Evolutionary conservation across 1,140 invertebrate species (phyloP).

Genomic region (Spodoptera frugiperda): DNA sequence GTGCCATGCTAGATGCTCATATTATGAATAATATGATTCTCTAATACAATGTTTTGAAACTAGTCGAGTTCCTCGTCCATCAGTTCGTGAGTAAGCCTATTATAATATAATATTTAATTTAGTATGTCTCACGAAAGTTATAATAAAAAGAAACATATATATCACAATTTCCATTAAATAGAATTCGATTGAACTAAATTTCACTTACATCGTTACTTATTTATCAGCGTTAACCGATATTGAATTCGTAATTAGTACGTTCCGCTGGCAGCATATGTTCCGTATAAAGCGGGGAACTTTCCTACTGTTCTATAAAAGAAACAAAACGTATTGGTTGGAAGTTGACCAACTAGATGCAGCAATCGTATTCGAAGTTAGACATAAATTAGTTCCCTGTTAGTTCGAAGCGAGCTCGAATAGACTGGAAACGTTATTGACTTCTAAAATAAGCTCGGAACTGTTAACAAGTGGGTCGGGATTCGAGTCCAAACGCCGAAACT

Average conservation of each 20-base stretch:
- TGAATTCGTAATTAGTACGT: slow-evolving; percentile 23
- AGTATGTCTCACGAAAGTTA: too few relatives aligned
- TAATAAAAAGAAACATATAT: too few relatives aligned
- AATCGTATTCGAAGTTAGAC: slow-evolving; percentile 50
- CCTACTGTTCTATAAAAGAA: slow-evolving; percentile 5
- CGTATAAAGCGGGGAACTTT: neutral
- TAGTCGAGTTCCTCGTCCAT: too few relatives aligned
- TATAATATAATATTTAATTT: too few relatives aligned
- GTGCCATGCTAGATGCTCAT: too few relatives aligned
- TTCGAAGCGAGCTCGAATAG: slow-evolving; percentile 38
- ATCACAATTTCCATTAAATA: slow-evolving; percentile 4
- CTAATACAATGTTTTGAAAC: too few relatives aligned
- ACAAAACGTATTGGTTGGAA: slow-evolving; percentile 6
- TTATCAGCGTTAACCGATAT: neutral
- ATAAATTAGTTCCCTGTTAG: slow-evolving; percentile 58
- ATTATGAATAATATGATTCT: too few relatives aligned
- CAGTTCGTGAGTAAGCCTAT: too few relatives aligned
- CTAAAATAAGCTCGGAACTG: slow-evolving; percentile 51
- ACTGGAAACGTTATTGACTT: slow-evolving; percentile 47
- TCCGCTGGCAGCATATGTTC: slow-evolving; percentile 9
- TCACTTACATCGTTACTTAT: slow-evolving; percentile 3
- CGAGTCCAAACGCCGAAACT: slow-evolving; percentile 50
- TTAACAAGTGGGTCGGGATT: slow-evolving; percentile 57
- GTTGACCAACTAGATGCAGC: slow-evolving; percentile 25
- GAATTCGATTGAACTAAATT: neutral